Base-by-base conservation (phyloP, 2,113 vertebrate species). In the Eubucco bourcierii region DNA sequence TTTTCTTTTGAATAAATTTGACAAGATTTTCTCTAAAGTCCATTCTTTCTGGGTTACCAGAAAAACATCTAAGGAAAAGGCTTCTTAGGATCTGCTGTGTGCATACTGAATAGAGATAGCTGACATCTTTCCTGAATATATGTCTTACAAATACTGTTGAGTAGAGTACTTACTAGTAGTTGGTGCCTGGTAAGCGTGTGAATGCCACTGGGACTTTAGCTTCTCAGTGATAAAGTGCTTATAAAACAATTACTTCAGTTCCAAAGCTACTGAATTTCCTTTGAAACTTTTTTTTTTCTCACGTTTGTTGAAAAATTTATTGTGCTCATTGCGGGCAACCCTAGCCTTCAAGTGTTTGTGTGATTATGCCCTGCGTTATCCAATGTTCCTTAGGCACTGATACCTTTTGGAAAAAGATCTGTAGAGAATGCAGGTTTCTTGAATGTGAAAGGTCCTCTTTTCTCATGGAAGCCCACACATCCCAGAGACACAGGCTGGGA, bases 261-360 rank as follows among this genome's bases (percentile, higher is more conserved):
- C n/a, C 18, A 34, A 34, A 79, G 41, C 68, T 1, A 41, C n/a
- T 58, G 27, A 56, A 68, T 61, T 4, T 3, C 15, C 41, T 73
- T 88, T n/a, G 52, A 67, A 93, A 90, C 58, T n/a, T 64, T 16
- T 80, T 83, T 83, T 2, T 65, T 90, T 75, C 15, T 50, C 50
- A 41, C 1, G 0, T 28, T 41, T 60, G 13, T 58, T 7, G 15
- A 70, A 68, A 81, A 80, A 39, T 19, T 29, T 27, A 8, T 8
- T 5, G 14, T 33, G 28, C 3, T 34, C 0, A 0, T 8, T 81
- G 50, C 23, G 0, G 0, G 21, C n/a, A 81, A 27, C 66, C 8
- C 9, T 78, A 33, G 46, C 23, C 39, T 81, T 8, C 34, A 70
- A 20, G 12, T 18, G 14, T 79, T 77, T 52, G 20, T 10, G 1